Base-by-base conservation (phyloP, 2,113 vertebrate species). In the Cinclus cinclus region DNA sequence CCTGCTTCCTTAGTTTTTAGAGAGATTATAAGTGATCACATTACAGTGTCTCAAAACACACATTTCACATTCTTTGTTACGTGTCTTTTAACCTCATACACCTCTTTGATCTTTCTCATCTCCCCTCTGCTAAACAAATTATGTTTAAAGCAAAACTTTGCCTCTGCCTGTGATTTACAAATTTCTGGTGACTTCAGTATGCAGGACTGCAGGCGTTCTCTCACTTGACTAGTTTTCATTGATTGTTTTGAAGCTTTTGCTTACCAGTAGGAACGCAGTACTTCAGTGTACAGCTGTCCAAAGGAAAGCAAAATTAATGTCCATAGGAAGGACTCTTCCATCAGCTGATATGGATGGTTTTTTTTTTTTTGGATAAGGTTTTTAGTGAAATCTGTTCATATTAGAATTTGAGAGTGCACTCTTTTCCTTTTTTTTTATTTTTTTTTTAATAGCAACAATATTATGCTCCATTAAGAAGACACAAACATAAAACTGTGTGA, bases 321-420 rank as follows among this genome's bases (percentile, higher is more conserved):
- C 18, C 31, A 25, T 6, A 25, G 9, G 24, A 86, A 49, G 15
- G 11, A 91, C 22, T 68, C 7, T 37, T 74, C 19, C 4, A 14
- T 53, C n/a, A 42, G n/a, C 18, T 53, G 25, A 53, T 17, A n/a
- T 1, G 2, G 11, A 21, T 39, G 31, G 20, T 19, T 3, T 68
- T 42, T 52, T 28, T 37, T 37, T 37, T 37, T 81, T 65, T 50
- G 35, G 18, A 3, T n/a, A 46, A 41, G 39, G 6, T 4, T 58
- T 6, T 39, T 30, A 46, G 8, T 79, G 11, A 59, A 73, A 73
- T 52, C 12, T 60, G 15, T 2, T 67, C 8, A 2, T 59, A 11
- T 41, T 41, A 59, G 17, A 71, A n/a, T 10, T 52, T 15, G 4
- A 8, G 10, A 37, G 4, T 10, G 5, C 2, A 3, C 1, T 2